Conservation (phyloP, 2,888 invertebrate species). For the Caenorhabditis sp. region DNA sequence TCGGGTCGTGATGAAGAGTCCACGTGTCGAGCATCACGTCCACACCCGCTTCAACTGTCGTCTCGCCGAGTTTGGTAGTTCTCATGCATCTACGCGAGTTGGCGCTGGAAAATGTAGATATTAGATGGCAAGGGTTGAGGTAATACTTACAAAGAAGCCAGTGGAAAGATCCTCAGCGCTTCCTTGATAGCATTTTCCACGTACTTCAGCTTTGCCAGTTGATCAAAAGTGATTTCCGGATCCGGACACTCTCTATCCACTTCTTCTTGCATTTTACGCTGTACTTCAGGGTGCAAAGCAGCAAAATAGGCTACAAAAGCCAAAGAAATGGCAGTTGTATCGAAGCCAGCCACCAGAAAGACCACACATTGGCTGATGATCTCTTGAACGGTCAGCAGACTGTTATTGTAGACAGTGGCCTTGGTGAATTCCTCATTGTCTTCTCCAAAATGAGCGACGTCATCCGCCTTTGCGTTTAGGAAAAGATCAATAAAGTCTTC, state of each 20-base stretch:
- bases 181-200: slow-evolving; percentile 64
- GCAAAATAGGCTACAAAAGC: slow-evolving; percentile 80
- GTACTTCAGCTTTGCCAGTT: slow-evolving; percentile 56
- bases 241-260: slow-evolving; percentile 44
- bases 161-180: slow-evolving; percentile 60
- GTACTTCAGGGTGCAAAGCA: slow-evolving; percentile 79
- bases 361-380: slow-evolving; percentile 80
- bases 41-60: slow-evolving; percentile 56
- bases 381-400: slow-evolving; percentile 65
- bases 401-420: neutral
- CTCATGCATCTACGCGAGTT: slow-evolving; percentile 26
- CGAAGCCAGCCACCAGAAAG: slow-evolving; percentile 82
- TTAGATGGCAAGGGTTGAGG: neutral
- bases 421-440: neutral
- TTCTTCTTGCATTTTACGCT: slow-evolving; percentile 58
- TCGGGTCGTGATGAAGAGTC: slow-evolving; percentile 20
- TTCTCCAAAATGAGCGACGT: slow-evolving; percentile 34
- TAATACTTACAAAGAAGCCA: slow-evolving; percentile 59
- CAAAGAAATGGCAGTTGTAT: slow-evolving; percentile 81
- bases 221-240: slow-evolving; percentile 46
- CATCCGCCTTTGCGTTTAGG: slow-evolving; percentile 55
- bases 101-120: slow-evolving; percentile 8
- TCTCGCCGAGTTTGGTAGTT: slow-evolving; percentile 66
- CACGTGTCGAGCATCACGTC: slow-evolving; percentile 59
- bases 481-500: slow-evolving; percentile 68